phyloP scores from a whole-genome alignment of 2,797 vertebrate genomes.

The Peromyscus attwateri region DNA sequence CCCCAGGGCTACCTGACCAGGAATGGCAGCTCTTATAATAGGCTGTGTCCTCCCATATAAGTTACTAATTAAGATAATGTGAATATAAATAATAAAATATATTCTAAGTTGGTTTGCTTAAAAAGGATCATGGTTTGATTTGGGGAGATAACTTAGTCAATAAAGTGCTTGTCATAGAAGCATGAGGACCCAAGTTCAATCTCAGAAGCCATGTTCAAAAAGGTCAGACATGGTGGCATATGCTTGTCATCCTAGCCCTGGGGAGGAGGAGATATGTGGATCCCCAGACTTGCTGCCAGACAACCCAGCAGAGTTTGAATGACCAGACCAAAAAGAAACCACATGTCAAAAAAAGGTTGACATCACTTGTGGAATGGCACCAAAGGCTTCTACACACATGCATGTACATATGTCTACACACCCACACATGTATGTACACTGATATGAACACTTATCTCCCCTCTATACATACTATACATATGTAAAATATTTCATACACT shows the following conservation, averaged over 20 bases:
- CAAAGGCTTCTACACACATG: neutral
- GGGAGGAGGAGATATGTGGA: neutral
- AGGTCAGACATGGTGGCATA: too few relatives aligned
- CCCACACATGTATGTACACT: neutral
- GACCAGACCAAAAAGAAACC: neutral
- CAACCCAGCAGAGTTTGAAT: neutral
- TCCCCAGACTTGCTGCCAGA: neutral
- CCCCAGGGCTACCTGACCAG: neutral
- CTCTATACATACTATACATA: neutral
- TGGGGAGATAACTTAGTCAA: neutral
- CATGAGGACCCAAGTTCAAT: neutral
- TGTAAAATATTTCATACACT: constrained; percentile 43
- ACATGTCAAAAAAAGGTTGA: neutral
- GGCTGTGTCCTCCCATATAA: neutral
- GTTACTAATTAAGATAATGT: neutral
- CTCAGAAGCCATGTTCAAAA: neutral
- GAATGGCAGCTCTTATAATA: neutral
- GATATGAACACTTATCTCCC: neutral
- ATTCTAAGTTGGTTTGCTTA: constrained; percentile 19
- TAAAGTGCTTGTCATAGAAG: neutral
- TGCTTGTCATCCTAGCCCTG: neutral
- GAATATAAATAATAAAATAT: constrained; percentile 54
- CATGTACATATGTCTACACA: neutral
- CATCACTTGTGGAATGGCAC: neutral
- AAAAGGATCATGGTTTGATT: constrained; percentile 15